phyloP scores from a whole-genome alignment of 1,140 invertebrate genomes.

The Drosophila nannoptera region DNA sequence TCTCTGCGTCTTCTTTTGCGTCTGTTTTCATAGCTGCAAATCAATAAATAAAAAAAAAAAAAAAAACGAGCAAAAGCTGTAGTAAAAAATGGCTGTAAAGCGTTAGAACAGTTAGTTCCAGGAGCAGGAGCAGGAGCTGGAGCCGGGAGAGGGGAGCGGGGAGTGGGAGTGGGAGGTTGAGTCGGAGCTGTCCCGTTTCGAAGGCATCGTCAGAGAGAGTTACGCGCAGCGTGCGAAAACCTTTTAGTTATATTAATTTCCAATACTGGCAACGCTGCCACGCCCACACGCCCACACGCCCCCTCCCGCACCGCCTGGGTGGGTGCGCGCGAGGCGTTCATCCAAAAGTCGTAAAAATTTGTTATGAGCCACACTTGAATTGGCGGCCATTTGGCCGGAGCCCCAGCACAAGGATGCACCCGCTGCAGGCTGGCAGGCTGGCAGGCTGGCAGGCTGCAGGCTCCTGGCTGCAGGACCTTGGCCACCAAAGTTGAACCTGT shows the following conservation, averaged over 20 bases:
- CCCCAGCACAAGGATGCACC: too few species aligned
- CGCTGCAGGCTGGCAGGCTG: too few species aligned
- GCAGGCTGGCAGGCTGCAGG: too few species aligned
- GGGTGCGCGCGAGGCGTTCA: conserved; percentile 58
- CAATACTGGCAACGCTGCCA: conserved; percentile 47
- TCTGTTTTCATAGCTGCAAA: conserved; percentile 32
- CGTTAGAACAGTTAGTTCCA: too few species aligned
- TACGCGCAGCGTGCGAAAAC: conserved; percentile 63
- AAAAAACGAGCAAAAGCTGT: not conserved
- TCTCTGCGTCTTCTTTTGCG: not conserved
- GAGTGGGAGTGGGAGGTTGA: not conserved
- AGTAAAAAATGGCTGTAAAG: not conserved
- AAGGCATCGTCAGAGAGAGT: conserved; percentile 42
- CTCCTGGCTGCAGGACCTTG: conserved; percentile 46
- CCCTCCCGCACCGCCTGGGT: not conserved
- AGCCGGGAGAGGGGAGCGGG: not conserved
- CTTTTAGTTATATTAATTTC: conserved; percentile 77
- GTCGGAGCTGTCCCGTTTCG: not conserved
- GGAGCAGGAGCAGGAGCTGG: not conserved
- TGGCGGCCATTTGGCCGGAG: conserved; percentile 7
- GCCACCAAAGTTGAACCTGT: conserved; percentile 73
- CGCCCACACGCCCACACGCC: not conserved
- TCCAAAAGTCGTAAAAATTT: conserved; percentile 49
- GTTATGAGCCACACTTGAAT: conserved; percentile 34
- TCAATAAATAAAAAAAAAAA: conserved; percentile 52